Base-by-base conservation (phyloP, 2,888 invertebrate genomes). In the Catocala sponsa region DNA sequence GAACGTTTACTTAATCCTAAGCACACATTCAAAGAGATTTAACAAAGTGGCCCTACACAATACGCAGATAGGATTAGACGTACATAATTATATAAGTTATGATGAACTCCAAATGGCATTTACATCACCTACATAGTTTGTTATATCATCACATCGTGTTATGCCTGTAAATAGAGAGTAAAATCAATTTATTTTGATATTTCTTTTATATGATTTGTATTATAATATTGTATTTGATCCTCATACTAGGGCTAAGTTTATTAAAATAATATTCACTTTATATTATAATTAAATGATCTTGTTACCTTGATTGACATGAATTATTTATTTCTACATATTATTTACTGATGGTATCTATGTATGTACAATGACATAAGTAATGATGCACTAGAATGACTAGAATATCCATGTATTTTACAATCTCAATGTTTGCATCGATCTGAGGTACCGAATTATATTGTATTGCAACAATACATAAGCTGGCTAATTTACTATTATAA, bases 141-240 rank as follows among this genome's bases (percentile, higher is more conserved):
- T 54, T 25, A 32, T 41, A 63, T 48, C 42, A 53, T 62, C 38
- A 43, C 13, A 43, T 51, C 58, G 13, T 49, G 25, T 12, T 38
- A 55, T 56, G 44, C 46, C 12, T 76, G 69, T 71, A 72, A 51
- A 64, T 72, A 71, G 52, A 63, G 42, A 61, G 59, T 62, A n/a
- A 46, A 59, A 75, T 67, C 52, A 51, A 55, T 58, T 65, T 70
- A 65, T 70, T 72, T 68, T 60, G 57, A 57, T 65, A 70, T 57
- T 53, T 54, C 33, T 67, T 63, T 50, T 62, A 54, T 38, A 51
- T 51, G 6, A 57, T 59, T 65, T 65, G 59, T 73, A 61, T 51
- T 49, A 41, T 56, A 65, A 41, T 56, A 65, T 42, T 60, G 48
- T 64, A 55, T 68, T 57, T 46, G 51, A 59, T 63, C 59, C 13